phyloP scores from a whole-genome alignment of 2,113 vertebrate genomes.

The Calyptommatus sinebrachiatus region DNA sequence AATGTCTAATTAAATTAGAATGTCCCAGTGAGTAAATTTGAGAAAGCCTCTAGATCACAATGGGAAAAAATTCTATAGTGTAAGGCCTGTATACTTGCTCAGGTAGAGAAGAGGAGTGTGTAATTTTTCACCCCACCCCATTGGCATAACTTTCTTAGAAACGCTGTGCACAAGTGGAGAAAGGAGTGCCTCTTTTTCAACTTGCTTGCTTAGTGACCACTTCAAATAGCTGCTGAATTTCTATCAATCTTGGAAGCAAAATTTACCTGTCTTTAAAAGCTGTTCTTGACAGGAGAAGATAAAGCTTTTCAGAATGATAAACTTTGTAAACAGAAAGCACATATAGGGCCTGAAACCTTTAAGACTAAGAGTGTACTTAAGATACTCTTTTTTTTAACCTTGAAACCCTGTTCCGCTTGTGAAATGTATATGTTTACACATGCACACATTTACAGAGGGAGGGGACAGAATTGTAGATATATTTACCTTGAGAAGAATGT shows the following conservation, averaged over 20 bases:
- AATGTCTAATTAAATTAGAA: conserved; percentile 45
- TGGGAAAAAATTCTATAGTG: conserved; percentile 30
- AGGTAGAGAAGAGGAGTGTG: neutral
- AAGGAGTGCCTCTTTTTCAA: conserved; percentile 31
- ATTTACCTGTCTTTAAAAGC: conserved; percentile 16
- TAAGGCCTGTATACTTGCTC: neutral
- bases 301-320: conserved; percentile 9
- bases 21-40: conserved; percentile 9
- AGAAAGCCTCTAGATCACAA: conserved; percentile 29
- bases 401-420: no score
- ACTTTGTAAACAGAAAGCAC: conserved; percentile 39
- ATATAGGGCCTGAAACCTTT: conserved; percentile 17
- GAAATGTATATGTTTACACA: no score
- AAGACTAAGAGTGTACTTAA: neutral
- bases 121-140: neutral
- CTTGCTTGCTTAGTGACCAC: conserved; percentile 34
- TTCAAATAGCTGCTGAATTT: conserved; percentile 21
- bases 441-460: no score
- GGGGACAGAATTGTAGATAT: no score
- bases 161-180: neutral
- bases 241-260: conserved; percentile 38
- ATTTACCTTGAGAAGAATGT: no score
- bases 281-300: conserved; percentile 17
- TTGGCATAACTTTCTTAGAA: conserved; percentile 10
- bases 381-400: neutral